Evolutionary conservation across 2,797 vertebrate genomes (phyloP).

Genomic region (Bucorvus abyssinicus): DNA sequence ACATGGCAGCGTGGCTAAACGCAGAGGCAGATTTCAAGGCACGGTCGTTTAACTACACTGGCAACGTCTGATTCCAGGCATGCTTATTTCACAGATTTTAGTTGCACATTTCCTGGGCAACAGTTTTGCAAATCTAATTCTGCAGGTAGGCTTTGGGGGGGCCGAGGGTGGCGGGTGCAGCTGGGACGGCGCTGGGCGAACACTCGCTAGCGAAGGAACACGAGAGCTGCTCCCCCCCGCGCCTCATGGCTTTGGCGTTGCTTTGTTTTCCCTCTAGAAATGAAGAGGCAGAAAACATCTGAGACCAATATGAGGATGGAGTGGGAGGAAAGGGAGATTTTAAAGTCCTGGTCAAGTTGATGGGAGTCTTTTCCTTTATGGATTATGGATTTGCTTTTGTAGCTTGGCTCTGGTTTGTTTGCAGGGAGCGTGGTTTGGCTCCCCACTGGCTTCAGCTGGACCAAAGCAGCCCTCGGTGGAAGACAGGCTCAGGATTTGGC

Average conservation of each 20-base stretch:
- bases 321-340: slow-evolving; percentile 21
- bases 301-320: not conserved
- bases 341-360: not conserved
- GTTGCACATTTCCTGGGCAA: slow-evolving; percentile 51
- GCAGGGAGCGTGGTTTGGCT: not conserved
- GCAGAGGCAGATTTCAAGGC: slow-evolving; percentile 61
- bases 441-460: not conserved
- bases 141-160: slow-evolving; percentile 43
- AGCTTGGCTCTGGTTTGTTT: not conserved
- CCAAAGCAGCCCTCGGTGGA: not conserved
- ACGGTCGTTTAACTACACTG: slow-evolving; percentile 56
- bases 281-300: not conserved
- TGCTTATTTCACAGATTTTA: slow-evolving; percentile 67
- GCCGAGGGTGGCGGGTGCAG: not conserved
- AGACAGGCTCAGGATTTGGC: not conserved
- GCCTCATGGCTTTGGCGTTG: not conserved
- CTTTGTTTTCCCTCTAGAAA: not conserved
- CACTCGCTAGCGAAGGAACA: rapidly evolving
- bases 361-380: not conserved
- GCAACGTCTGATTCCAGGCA: slow-evolving; percentile 49
- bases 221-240: not conserved
- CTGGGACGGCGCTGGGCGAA: not conserved
- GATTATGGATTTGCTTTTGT: not conserved
- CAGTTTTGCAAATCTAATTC: slow-evolving; percentile 41
- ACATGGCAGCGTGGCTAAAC: slow-evolving; percentile 51